Evolutionary conservation across 2,797 vertebrate genomes (phyloP), one percentile per base, ranked within the genome.

Genomic region (Poecilia velifera): DNA sequence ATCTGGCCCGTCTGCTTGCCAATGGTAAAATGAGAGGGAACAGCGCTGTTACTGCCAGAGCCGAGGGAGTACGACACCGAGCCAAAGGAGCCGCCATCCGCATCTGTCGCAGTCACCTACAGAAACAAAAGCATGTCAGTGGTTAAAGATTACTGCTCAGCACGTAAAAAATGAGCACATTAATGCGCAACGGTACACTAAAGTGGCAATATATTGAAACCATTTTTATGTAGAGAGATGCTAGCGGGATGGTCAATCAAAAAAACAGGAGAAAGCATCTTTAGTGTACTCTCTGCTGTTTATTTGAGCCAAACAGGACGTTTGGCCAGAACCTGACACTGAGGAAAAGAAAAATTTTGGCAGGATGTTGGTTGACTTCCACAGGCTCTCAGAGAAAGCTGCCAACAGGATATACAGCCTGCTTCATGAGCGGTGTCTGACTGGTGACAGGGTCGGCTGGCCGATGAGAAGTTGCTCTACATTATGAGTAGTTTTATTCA

Each of bases 61-160:
- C 97, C 96, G 12, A 99, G 94, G 53, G 98, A 97, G 91, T 99
- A 99, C 77, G 96, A 96, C 13, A 99, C 84, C 43, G 95, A 92
- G 78, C 98, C 98, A 80, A 98, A 97, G 0, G 93, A 92, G 16
- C 98, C 97, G 0, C 96, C 96, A 74, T 99, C 98, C 0, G 96
- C 97, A 6, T 99, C 98, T 1, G 96, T 97, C n/a, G 98, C 98
- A 20, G 95, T 97, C 86, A 99, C 97, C 98, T 99, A 90, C 6
- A 66, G 82, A 87, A 76, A 89, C 81, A 80, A 87, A 81, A 79
- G 82, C 76, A 82, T 46, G 77, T 51, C 64, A 46, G 81, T 41
- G 45, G 76, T 89, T 87, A 87, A 84, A 81, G 57, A 81, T 75
- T 80, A 51, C 78, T 80, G 79, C 70, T 64, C 59, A 77, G 46